Evolutionary conservation across 1,140 invertebrate genomes (phyloP).

Genomic region (Ceratosolen solmsi): DNA sequence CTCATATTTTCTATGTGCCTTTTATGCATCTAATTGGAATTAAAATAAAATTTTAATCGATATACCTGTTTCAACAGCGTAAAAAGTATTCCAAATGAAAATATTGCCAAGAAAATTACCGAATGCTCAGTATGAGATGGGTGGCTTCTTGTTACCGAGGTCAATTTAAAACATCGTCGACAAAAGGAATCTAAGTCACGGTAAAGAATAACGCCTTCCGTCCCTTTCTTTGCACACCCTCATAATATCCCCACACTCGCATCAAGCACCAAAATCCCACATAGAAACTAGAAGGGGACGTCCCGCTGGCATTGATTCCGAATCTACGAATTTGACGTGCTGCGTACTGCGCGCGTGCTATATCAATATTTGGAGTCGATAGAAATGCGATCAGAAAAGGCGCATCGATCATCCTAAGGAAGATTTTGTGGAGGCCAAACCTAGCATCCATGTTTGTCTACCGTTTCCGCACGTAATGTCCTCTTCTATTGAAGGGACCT

Average conservation of each 20-base stretch:
- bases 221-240: neutral
- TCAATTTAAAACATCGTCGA: slow-evolving; percentile 28
- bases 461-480: neutral
- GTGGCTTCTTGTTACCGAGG: slow-evolving; percentile 2
- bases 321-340: slow-evolving; percentile 33
- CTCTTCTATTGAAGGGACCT: neutral
- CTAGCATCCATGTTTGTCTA: neutral
- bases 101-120: neutral
- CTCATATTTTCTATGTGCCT: neutral
- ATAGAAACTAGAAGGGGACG: neutral
- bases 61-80: neutral
- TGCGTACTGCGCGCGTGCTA: neutral
- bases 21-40: neutral
- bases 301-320: slow-evolving; percentile 4
- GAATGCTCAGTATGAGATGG: neutral
- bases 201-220: slow-evolving; percentile 36
- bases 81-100: neutral
- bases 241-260: neutral
- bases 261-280: neutral
- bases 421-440: neutral
- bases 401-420: slow-evolving; percentile 35
- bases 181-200: slow-evolving; percentile 21
- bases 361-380: slow-evolving; percentile 49
- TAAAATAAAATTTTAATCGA: neutral
- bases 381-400: slow-evolving; percentile 14